These are phyloP conservation scores for Thunnus thynnus DNA, from an alignment of 2,113 vertebrate genomes.

Conservation along the genomic window DNA sequence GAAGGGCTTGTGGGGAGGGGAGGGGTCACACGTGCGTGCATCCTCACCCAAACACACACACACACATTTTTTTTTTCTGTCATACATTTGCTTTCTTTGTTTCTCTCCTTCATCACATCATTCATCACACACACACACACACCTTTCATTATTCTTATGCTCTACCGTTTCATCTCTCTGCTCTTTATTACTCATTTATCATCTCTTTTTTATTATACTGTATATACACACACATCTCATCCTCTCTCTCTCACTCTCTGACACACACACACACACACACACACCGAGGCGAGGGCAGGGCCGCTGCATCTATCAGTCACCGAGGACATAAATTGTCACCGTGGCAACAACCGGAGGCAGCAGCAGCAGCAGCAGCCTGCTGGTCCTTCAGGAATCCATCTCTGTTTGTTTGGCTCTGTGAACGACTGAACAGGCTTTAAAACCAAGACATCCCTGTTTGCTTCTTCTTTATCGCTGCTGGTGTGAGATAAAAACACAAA, in stretches of 20 bases:
- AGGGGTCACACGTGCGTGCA: conserved; percentile 39
- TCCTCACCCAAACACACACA: conserved; percentile 30
- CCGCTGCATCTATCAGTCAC: conserved; percentile 67
- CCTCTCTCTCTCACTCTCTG: no score
- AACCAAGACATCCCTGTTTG: neutral
- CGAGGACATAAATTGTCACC: conserved; percentile 70
- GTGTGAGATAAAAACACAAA: neutral
- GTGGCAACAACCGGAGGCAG: conserved; percentile 69
- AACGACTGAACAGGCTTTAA: conserved; percentile 2
- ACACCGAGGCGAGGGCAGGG: conserved; percentile 27
- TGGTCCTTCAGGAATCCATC: conserved; percentile 50
- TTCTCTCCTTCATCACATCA: conserved; percentile 14
- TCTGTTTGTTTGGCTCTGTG: conserved; percentile 15
- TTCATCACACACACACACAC: neutral
- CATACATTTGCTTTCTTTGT: conserved; percentile 37
- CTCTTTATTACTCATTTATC: conserved; percentile 31
- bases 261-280: no score
- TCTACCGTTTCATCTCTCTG: neutral
- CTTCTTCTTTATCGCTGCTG: neutral
- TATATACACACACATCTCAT: conserved; percentile 6
- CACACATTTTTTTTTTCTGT: neutral
- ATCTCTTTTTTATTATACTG: neutral
- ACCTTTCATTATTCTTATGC: neutral
- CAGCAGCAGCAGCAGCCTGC: conserved; percentile 29
- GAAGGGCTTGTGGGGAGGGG: conserved; percentile 17